Percentiles rank a stretch among this genome's conserved stretches.
Conservation (phyloP, 2,888 invertebrate genomes). For the Drosophila paranaensis region DNA sequence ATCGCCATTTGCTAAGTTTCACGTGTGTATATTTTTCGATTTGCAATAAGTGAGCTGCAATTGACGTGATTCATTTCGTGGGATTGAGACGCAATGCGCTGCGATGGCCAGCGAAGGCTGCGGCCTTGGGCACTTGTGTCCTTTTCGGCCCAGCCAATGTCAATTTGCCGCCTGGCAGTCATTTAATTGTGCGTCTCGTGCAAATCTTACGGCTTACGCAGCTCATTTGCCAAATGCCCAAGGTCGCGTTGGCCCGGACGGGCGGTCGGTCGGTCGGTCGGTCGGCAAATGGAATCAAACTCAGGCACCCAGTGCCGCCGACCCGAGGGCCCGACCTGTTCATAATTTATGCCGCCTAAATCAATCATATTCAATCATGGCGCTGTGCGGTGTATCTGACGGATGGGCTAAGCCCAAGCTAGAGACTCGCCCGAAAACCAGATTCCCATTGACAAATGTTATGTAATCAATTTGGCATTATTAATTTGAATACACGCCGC, state of each 20-base stretch:
- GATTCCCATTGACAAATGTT: conserved; percentile 76
- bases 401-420: conserved; percentile 41
- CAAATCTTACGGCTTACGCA: conserved; percentile 68
- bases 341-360: conserved; percentile 72
- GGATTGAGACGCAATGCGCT: background rate
- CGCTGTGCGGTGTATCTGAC: conserved; percentile 42
- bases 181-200: conserved; percentile 69
- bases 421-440: conserved; percentile 36
- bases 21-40: conserved; percentile 43
- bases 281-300: background rate
- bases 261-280: background rate
- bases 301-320: background rate
- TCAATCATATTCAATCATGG: conserved; percentile 76
- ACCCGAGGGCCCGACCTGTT: conserved; percentile 35
- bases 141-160: conserved; percentile 21
- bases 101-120: background rate
- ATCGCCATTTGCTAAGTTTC: conserved; percentile 42
- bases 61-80: conserved; percentile 49
- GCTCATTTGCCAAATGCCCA: conserved; percentile 66
- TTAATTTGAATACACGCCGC: conserved; percentile 72
- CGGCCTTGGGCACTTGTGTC: conserved; percentile 6
- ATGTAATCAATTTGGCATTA: conserved; percentile 76
- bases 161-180: conserved; percentile 56
- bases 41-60: conserved; percentile 55
- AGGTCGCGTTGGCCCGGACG: conserved; percentile 63